Conservation (phyloP, 1,140 invertebrate genomes). For the Vanessa atalanta region DNA sequence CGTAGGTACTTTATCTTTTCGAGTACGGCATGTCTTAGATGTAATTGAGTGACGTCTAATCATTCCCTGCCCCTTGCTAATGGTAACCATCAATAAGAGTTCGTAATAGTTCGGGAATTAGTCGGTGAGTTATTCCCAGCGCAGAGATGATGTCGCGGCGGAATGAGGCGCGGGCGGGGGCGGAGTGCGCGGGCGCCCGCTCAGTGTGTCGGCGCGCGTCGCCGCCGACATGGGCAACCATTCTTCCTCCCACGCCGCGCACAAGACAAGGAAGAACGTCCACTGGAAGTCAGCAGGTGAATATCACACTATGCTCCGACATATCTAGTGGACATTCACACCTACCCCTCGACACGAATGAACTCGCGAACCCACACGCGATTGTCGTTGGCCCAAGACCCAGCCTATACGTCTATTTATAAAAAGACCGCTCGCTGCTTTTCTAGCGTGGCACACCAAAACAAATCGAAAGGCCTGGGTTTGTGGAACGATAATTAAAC, state of each 20-base stretch:
- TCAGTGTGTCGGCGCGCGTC: constrained; percentile 73
- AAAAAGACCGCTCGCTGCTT: constrained; percentile 72
- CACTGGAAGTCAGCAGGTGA: constrained; percentile 87
- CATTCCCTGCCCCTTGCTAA: constrained; percentile 5
- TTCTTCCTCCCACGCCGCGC: constrained; percentile 66
- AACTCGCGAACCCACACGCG: constrained; percentile 25
- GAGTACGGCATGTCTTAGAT: not conserved
- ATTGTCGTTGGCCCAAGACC: constrained; percentile 44
- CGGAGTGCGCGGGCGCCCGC: constrained; percentile 47
- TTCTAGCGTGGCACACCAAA: constrained; percentile 77
- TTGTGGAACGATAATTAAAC: constrained; percentile 70
- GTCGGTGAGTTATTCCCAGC: constrained; percentile 71
- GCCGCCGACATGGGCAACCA: constrained; percentile 80
- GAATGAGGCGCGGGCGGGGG: constrained; percentile 47
- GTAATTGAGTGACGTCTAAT: not conserved
- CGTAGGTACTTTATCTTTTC: no score
- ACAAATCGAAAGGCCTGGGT: constrained; percentile 73
- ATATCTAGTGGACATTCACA: constrained; percentile 28
- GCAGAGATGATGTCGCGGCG: constrained; percentile 29
- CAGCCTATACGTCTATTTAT: constrained; percentile 68
- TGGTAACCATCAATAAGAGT: constrained; percentile 19
- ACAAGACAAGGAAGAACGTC: constrained; percentile 84
- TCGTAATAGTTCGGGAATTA: constrained; percentile 14
- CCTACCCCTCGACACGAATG: constrained; percentile 16
- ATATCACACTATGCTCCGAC: constrained; percentile 40